Evolutionary conservation across 2,888 invertebrate species (phyloP).

Genomic region (Drosophila demipolita): DNA sequence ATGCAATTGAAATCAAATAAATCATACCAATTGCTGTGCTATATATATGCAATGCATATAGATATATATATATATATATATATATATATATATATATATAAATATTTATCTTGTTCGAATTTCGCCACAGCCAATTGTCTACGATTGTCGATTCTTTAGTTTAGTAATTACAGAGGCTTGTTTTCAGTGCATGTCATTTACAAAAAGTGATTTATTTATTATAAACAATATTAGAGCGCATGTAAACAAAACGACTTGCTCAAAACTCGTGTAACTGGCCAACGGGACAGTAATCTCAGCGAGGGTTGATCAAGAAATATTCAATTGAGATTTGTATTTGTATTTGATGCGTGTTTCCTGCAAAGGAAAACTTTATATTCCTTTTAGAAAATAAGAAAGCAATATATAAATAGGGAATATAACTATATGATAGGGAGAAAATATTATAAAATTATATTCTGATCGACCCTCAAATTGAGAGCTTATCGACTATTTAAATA

Average conservation of each 20-base stretch:
- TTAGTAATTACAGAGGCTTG: slow-evolving; percentile 56
- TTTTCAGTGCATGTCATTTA: slow-evolving; percentile 50
- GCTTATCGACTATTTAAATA: slow-evolving; percentile 40
- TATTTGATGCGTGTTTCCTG: background rate
- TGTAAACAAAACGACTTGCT: slow-evolving; percentile 60
- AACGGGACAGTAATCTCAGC: background rate
- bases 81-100: background rate
- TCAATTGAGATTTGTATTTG: background rate
- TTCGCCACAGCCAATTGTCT: slow-evolving; percentile 45
- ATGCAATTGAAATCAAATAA: slow-evolving; percentile 42
- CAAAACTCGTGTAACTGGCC: slow-evolving; percentile 36
- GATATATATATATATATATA: background rate
- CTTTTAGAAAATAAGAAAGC: background rate
- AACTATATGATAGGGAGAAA: background rate
- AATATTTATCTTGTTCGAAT: slow-evolving; percentile 33
- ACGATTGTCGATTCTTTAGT: slow-evolving; percentile 8
- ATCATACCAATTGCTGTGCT: slow-evolving; percentile 48
- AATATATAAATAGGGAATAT: background rate
- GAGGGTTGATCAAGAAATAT: slow-evolving; percentile 22
- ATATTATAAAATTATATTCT: background rate
- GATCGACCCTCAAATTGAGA: slow-evolving; percentile 15
- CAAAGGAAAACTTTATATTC: background rate
- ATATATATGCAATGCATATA: slow-evolving; percentile 14
- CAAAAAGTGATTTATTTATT: slow-evolving; percentile 67
- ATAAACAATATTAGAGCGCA: slow-evolving; percentile 60